Conservation (phyloP, 2,888 invertebrate genomes). For the Harpalus rufipes region DNA sequence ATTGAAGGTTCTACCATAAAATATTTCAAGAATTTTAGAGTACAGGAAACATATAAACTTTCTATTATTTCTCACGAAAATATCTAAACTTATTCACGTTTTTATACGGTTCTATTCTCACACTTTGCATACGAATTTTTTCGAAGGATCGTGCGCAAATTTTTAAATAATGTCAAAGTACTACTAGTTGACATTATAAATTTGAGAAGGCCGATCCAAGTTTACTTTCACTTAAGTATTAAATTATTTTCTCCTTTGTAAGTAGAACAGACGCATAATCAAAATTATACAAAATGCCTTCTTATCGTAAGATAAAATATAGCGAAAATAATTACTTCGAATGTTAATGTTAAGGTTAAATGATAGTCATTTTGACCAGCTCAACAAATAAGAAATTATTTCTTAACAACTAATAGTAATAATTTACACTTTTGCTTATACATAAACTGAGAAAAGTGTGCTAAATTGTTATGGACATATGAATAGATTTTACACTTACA, state of each 20-base stretch:
- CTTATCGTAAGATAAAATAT: not conserved
- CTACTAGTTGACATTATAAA: conserved; percentile 30
- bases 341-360: not conserved
- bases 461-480: too few species aligned
- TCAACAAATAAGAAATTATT: not conserved
- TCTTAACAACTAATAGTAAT: not conserved
- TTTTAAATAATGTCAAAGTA: conserved; percentile 25
- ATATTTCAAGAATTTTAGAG: not conserved
- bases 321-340: not conserved
- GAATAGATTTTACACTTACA: too few species aligned
- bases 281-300: not conserved
- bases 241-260: conserved; percentile 6
- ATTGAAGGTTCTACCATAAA: too few species aligned
- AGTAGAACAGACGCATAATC: not conserved
- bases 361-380: not conserved
- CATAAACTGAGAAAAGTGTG: too few species aligned
- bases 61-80: not conserved
- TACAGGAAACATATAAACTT: not conserved
- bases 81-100: not conserved
- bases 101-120: not conserved
- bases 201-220: conserved; percentile 8
- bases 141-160: not conserved
- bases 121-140: not conserved
- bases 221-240: conserved; percentile 9
- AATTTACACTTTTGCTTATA: not conserved